A percentile compares a stretch with the other conserved stretches of the same genome.
Evolutionary conservation across 2,888 invertebrate genomes (phyloP).

Genomic region (Brenthis daphne): DNA sequence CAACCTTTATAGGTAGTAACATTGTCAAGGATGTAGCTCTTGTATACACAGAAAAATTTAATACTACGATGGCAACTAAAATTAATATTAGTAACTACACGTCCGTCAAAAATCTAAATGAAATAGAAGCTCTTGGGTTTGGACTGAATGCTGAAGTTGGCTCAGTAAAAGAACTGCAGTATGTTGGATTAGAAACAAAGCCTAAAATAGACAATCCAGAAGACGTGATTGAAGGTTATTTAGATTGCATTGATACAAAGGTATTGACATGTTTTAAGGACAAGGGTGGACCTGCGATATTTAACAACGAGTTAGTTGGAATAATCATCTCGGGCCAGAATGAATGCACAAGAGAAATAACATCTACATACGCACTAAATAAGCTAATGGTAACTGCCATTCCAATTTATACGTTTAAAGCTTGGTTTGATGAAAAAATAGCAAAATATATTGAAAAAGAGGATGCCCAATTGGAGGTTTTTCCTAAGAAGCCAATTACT

Average conservation of each 20-base stretch:
- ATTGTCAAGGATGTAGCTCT: slow-evolving; percentile 64
- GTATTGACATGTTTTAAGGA: slow-evolving; percentile 70
- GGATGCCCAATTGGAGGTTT: slow-evolving; percentile 48
- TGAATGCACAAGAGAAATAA: slow-evolving; percentile 63
- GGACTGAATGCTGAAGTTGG: slow-evolving; percentile 68
- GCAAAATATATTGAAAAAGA: slow-evolving; percentile 59
- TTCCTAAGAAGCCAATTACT: slow-evolving; percentile 52
- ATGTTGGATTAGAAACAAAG: slow-evolving; percentile 59
- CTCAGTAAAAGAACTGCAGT: slow-evolving; percentile 59
- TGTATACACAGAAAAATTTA: slow-evolving; percentile 66
- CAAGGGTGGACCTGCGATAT: slow-evolving; percentile 65
- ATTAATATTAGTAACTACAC: slow-evolving; percentile 63
- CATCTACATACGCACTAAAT: slow-evolving; percentile 60
- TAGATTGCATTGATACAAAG: slow-evolving; percentile 73
- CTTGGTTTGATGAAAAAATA: slow-evolving; percentile 69
- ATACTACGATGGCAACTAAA: slow-evolving; percentile 59
- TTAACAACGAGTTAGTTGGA: slow-evolving; percentile 66
- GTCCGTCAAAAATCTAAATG: slow-evolving; percentile 48
- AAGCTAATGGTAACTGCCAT: slow-evolving; percentile 61
- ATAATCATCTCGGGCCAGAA: slow-evolving; percentile 59
- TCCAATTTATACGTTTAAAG: slow-evolving; percentile 64
- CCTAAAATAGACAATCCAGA: slow-evolving; percentile 32
- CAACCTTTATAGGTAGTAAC: slow-evolving; percentile 55
- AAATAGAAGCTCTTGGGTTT: slow-evolving; percentile 66
- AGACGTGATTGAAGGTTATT: slow-evolving; percentile 50